Evolutionary conservation across 2,888 invertebrate genomes (phyloP), one percentile per base, ranked within the genome.

Genomic region (Melieria picta): DNA sequence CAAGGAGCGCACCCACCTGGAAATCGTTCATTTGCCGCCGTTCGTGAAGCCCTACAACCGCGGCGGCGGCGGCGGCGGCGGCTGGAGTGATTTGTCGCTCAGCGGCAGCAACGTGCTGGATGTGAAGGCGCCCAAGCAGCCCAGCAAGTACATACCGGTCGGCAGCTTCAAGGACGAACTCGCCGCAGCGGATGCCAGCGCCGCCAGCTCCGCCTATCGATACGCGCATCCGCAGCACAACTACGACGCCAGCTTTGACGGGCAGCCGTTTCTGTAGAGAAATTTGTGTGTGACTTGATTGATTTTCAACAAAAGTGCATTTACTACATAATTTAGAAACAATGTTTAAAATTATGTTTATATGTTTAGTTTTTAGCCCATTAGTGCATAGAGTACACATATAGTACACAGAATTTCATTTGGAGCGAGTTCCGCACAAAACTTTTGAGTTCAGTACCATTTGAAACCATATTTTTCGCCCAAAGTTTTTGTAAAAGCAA

Each of bases 231-330:
- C 78, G 0, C 72, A 77, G 9, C 76, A 77, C 16, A 77, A 77
- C 63, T 77, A 78, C 48, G 77, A 81, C 4, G 69, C 63, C 3
- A 64, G 46, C 3, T 13, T 9, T 45, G 73, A 74, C 57, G 78
- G 76, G 16, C 80, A 81, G 72, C 83, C 83, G 42, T 83, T 83
- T 75, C 69, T 83, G 47, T 83, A 80, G 56, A 61, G 46, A 43
- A 45, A 2, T 30, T 30, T 30, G 30, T 30, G 30, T 30, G 30
- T 30, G 30, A 30, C 1, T 30, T 30, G 30, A 30, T 30, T 30
- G 30, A 30, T 30, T 30, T 30, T 30, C 30, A 30, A 30, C 30
- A 1, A 30, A 30, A 30, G 30, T 30, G 30, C 30, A 30, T 30
- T 30, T 30, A 30, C 30, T 30, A 30, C 30, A 30, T 30, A 30